Conservation (phyloP, 2,797 vertebrate species). For the Anableps anableps region DNA sequence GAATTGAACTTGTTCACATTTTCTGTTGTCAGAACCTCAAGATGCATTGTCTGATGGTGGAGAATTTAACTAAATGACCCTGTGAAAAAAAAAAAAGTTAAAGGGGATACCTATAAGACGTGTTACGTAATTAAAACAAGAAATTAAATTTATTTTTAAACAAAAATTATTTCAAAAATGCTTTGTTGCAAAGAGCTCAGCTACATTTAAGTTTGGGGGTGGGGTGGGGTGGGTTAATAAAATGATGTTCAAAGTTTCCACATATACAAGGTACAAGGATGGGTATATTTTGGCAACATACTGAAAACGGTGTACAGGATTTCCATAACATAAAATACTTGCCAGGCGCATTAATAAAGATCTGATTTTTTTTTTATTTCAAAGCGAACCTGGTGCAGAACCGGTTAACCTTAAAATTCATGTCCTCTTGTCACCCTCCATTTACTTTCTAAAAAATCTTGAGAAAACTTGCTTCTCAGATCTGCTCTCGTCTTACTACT, state of each 20-base stretch:
- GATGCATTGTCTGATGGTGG: too few species aligned
- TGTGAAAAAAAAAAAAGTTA: not conserved
- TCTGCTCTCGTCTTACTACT: too few species aligned
- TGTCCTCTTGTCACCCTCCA: too few species aligned
- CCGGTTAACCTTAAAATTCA: too few species aligned
- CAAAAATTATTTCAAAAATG: not conserved
- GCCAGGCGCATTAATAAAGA: not conserved
- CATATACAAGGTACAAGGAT: too few species aligned
- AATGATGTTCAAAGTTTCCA: not conserved
- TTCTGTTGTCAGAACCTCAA: too few species aligned
- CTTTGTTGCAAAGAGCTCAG: too few species aligned
- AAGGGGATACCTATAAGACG: not conserved
- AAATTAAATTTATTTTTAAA: not conserved
- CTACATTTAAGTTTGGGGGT: not conserved
- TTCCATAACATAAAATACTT: not conserved
- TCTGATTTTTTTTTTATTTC: not conserved
- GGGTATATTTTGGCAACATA: not conserved
- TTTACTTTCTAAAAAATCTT: too few species aligned
- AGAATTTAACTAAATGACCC: too few species aligned
- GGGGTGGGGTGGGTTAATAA: too few species aligned
- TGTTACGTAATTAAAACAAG: not conserved
- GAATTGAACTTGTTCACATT: not conserved
- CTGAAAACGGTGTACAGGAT: not conserved
- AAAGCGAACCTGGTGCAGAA: not conserved
- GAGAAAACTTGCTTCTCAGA: too few species aligned